Evolutionary conservation across 2,888 invertebrate species (phyloP).

Genomic region (Atethmia centrago): DNA sequence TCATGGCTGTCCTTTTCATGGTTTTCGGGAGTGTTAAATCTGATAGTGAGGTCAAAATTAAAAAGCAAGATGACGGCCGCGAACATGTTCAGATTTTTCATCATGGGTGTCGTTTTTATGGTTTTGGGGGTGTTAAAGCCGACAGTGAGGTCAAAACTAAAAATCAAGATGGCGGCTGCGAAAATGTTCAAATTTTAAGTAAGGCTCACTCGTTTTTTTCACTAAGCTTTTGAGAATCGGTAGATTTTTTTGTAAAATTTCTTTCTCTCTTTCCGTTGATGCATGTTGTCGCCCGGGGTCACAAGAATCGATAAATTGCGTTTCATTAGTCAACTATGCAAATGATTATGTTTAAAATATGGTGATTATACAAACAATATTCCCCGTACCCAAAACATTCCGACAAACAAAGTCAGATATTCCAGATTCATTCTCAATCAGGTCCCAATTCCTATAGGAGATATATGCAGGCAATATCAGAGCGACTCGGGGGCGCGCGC

Average conservation of each 20-base stretch:
- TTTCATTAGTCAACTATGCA: neutral
- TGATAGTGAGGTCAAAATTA: too few species aligned
- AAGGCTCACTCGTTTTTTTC: neutral
- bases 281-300: neutral
- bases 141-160: too few species aligned
- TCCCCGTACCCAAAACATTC: slow-evolving; percentile 2
- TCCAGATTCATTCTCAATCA: slow-evolving; percentile 32
- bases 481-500: slow-evolving; percentile 44
- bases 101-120: too few species aligned
- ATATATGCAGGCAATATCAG: slow-evolving; percentile 50
- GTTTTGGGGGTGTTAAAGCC: too few species aligned
- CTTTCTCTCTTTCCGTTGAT: neutral
- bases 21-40: too few species aligned
- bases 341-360: neutral
- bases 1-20: too few species aligned
- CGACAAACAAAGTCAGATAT: slow-evolving; percentile 9
- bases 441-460: slow-evolving; percentile 39
- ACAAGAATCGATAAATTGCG: neutral
- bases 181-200: too few species aligned
- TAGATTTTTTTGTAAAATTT: neutral
- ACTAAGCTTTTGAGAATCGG: neutral
- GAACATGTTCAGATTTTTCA: too few species aligned
- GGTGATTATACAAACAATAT: neutral
- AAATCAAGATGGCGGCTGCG: too few species aligned
- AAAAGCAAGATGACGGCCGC: too few species aligned